Base-by-base conservation (phyloP, 2,888 invertebrate species). In the Schizotus pectinicornis region DNA sequence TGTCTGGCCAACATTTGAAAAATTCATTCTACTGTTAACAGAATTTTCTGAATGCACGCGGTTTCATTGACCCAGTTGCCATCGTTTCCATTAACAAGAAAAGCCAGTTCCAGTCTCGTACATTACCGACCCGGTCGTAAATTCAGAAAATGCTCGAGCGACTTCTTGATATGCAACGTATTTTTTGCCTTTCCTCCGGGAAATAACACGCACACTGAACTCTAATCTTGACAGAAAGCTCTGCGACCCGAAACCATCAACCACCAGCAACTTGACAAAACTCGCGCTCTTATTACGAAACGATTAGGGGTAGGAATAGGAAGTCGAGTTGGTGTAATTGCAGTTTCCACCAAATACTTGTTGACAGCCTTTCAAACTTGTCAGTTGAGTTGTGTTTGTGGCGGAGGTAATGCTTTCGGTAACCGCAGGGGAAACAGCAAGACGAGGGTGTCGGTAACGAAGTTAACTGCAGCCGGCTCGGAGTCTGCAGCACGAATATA, bases 151-250 rank as follows among this genome's bases (percentile, higher is more conserved):
- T 45, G 55, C 47, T 11, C 50, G 45, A 37, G 56, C 42, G 52
- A 55, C 42, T 56, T 51, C 42, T 56, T 51, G 42, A 42, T 32
- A 42, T 38, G 49, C 37, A 5, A 35, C 52, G 41, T 36, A 33
- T 13, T 51, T 56, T 56, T 52, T 56, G 41, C 48, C n/a, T 7
- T 52, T 59, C 59, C 55, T 56, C 9, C 14, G 59, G 59, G 59
- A 59, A 59, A 59, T 59, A 51, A 52, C 52, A 59, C 56, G 59
- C 51, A 36, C 36, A 33, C 47, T 37, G 56, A 48, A 56, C 47
- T 59, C 46, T 48, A 59, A 59, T 59, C 51, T 41, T 36, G 56
- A 9, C 34, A 11, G 14, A 8, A 41, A 9, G 12, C 36, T 36
- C 9, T 12, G 6, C 9, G 9, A 36, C 2, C 36, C 34, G 34